Base-by-base conservation (phyloP, 2,797 vertebrate genomes). In the Channa striata region DNA sequence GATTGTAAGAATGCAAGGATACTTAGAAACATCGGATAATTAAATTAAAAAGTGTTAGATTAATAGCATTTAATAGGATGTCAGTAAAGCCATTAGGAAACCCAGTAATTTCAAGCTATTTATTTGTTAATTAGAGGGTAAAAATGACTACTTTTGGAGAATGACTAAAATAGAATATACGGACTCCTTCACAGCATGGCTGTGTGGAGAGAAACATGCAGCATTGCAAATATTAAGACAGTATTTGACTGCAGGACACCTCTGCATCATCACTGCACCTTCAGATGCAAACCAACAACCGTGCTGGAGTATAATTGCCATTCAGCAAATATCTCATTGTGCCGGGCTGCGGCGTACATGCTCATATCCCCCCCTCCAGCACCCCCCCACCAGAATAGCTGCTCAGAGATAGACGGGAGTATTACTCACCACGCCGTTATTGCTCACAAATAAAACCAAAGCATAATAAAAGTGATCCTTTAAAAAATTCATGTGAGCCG, bases 391-490 rank as follows among this genome's bases (percentile, higher is more conserved):
- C 33, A 52, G 47, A 78, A 73, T 57, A 34, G 63, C 54, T 68
- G 72, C 59, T 76, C 56, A 13, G 61, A 78, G 65, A 71, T 3
- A 17, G 51, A 57, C 6, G 36, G 43, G 63, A 43, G 61, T 53
- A 81, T 91, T 84, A 81, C 67, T 88, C 82, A 80, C 60, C 46
- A 1, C 6, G 23, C 54, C 11, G 46, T 84, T 84, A 81, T 72
- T 84, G 81, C 82, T 77, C 76, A 75, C 80, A 80, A 85, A 90
- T 84, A 86, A 87, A 89, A 81, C 71, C 84, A 68, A 81, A 80
- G 78, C 17, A 64, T 77, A 90, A 88, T 89, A 89, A 89, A 86
- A 87, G 69, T 11, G 37, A 84, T 78, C 50, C 69, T 83, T 87
- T 83, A 88, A 90, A 85, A 30, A 83, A 89, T 90, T 77, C 72